phyloP scores from a whole-genome alignment of 2,888 invertebrate genomes.

The Opisthograptis luteolata region DNA sequence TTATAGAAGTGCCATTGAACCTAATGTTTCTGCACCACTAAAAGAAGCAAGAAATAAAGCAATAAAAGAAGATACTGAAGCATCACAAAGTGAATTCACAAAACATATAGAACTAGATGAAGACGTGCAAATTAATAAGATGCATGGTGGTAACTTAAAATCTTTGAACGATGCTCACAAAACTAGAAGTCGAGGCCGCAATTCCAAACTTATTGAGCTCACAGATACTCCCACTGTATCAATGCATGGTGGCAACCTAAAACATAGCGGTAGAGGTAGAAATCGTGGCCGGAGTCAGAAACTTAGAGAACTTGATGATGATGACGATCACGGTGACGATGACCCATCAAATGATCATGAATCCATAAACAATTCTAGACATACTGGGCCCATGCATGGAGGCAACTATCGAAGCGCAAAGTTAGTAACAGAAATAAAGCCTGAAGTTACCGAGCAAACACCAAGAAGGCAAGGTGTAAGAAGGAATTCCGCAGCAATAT shows the following conservation, averaged over 20 bases:
- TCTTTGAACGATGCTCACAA: conserved; percentile 42
- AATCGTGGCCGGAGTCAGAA: conserved; percentile 52
- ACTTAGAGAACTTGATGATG: conserved; percentile 61
- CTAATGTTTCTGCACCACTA: conserved; percentile 19
- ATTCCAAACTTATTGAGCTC: conserved; percentile 55
- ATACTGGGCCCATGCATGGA: conserved; percentile 64
- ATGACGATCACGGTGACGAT: conserved; percentile 49
- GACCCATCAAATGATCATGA: conserved; percentile 44
- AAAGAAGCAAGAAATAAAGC: conserved; percentile 10
- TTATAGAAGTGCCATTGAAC: conserved; percentile 60
- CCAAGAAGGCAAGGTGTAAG: conserved; percentile 44
- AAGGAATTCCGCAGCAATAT: conserved; percentile 60
- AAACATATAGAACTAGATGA: conserved; percentile 53
- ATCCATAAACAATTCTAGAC: conserved; percentile 47
- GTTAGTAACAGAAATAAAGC: conserved; percentile 45
- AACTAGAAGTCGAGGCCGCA: conserved; percentile 46
- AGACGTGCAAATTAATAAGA: conserved; percentile 35
- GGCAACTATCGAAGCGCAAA: conserved; percentile 74
- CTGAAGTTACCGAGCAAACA: conserved; percentile 34
- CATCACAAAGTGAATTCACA: conserved; percentile 61
- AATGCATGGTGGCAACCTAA: conserved; percentile 64
- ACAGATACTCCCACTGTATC: conserved; percentile 39
- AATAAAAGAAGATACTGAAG: conserved; percentile 48
- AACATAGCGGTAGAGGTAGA: conserved; percentile 40
- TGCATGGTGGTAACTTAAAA: conserved; percentile 54